phyloP scores from a whole-genome alignment of 2,888 invertebrate genomes.

The Eubasilissa splendida region DNA sequence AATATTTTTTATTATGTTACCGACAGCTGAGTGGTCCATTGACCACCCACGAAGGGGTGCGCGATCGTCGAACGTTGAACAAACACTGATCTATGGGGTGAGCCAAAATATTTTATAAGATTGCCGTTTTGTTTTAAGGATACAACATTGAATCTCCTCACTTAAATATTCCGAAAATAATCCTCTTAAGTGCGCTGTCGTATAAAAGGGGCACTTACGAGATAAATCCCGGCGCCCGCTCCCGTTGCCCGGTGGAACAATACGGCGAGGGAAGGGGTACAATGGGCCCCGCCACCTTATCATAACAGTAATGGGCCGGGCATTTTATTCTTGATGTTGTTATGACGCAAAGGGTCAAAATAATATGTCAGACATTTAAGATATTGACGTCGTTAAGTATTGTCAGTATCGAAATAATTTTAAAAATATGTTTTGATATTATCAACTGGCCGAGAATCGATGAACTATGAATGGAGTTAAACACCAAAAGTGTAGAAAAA shows the following conservation, averaged over 20 bases:
- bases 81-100: no score
- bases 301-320: conserved; percentile 45
- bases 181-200: conserved; percentile 50
- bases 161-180: conserved; percentile 53
- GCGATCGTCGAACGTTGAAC: no score
- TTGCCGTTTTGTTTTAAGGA: conserved; percentile 16
- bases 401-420: no score
- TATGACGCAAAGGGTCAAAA: conserved; percentile 3
- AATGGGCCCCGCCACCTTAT: conserved; percentile 41
- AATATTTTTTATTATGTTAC: no score
- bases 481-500: no score
- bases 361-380: neutral
- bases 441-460: no score
- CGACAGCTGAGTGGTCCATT: no score
- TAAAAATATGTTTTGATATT: no score
- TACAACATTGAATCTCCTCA: conserved; percentile 19
- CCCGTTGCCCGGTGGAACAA: conserved; percentile 39
- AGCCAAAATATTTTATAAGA: conserved; percentile 6
- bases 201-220: conserved; percentile 46
- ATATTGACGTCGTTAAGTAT: neutral
- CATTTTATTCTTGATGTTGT: conserved; percentile 42
- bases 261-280: conserved; percentile 42
- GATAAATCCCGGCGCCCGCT: conserved; percentile 45
- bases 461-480: no score
- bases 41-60: no score